These are phyloP conservation scores for Apogon hyalosoma DNA, from an alignment of 2,797 vertebrate species.

Conservation along the genomic window DNA sequence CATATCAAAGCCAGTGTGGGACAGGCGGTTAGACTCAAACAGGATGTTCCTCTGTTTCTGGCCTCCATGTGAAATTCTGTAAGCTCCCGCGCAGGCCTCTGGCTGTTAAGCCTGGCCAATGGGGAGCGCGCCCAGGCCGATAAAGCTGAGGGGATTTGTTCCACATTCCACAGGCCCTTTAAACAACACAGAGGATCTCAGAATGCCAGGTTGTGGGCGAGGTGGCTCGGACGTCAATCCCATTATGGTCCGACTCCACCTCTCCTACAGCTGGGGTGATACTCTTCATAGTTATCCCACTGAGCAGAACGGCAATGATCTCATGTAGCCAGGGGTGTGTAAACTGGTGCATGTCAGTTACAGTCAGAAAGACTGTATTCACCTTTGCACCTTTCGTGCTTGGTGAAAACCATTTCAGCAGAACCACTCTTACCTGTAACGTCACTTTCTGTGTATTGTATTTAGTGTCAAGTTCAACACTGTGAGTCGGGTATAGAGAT, in stretches of 20 bases:
- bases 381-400: slow-evolving; percentile 21
- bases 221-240: slow-evolving; percentile 51
- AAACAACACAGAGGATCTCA: slow-evolving; percentile 78
- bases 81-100: slow-evolving; percentile 75
- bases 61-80: slow-evolving; percentile 83
- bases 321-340: slow-evolving; percentile 5
- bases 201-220: slow-evolving; percentile 73
- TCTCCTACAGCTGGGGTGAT: slow-evolving; percentile 6
- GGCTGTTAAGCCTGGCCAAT: slow-evolving; percentile 78
- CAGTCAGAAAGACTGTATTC: slow-evolving; percentile 31
- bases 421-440: slow-evolving; percentile 55
- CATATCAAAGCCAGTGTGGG: slow-evolving; percentile 76
- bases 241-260: slow-evolving; percentile 33
- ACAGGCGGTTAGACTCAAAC: slow-evolving; percentile 77
- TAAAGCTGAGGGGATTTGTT: slow-evolving; percentile 86
- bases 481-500: slow-evolving; percentile 54
- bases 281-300: slow-evolving; percentile 28
- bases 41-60: slow-evolving; percentile 85
- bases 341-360: slow-evolving; percentile 37
- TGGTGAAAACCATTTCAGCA: slow-evolving; percentile 51
- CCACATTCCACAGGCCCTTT: slow-evolving; percentile 84
- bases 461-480: slow-evolving; percentile 63
- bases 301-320: slow-evolving; percentile 31
- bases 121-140: slow-evolving; percentile 68
- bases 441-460: slow-evolving; percentile 35